phyloP scores from a whole-genome alignment of 2,797 vertebrate genomes.

The Acestrorhynchus altus region DNA sequence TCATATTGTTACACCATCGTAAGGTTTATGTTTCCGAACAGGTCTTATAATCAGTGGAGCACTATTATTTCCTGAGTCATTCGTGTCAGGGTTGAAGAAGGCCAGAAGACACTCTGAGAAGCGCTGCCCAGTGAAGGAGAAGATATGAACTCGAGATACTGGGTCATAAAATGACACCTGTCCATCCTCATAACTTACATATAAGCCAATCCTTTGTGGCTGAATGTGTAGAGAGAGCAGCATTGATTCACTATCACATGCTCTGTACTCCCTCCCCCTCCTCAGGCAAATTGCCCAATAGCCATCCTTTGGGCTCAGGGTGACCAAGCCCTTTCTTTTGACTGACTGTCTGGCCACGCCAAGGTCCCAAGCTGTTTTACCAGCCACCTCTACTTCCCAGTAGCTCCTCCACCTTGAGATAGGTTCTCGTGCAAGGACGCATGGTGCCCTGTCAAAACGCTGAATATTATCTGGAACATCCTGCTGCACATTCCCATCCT shows the following conservation, averaged over 20 bases:
- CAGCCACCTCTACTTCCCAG: slow-evolving; percentile 81
- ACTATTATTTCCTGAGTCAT: slow-evolving; percentile 63
- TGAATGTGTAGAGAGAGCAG: slow-evolving; percentile 60
- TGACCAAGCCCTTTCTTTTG: slow-evolving; percentile 75
- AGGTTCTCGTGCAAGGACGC: slow-evolving; percentile 75
- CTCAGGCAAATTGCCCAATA: slow-evolving; percentile 75
- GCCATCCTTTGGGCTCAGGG: slow-evolving; percentile 72
- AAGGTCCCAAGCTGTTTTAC: slow-evolving; percentile 81
- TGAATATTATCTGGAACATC: slow-evolving; percentile 61
- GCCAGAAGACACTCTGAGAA: slow-evolving; percentile 72
- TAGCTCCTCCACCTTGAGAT: slow-evolving; percentile 77
- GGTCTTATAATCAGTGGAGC: slow-evolving; percentile 67
- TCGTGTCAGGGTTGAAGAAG: slow-evolving; percentile 75
- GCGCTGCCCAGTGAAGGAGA: slow-evolving; percentile 64
- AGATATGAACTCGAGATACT: slow-evolving; percentile 66
- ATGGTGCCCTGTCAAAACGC: slow-evolving; percentile 78
- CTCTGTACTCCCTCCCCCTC: slow-evolving; percentile 68
- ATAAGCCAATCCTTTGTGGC: slow-evolving; percentile 68
- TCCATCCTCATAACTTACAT: slow-evolving; percentile 72
- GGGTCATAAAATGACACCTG: slow-evolving; percentile 73
- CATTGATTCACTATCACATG: slow-evolving; percentile 67
- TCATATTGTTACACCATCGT: slow-evolving; percentile 70
- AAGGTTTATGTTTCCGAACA: slow-evolving; percentile 5
- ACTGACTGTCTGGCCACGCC: slow-evolving; percentile 76
- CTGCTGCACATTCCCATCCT: slow-evolving; percentile 68